Evolutionary conservation across 2,113 vertebrate species (phyloP).

Genomic region (Brienomyrus brachyistius): DNA sequence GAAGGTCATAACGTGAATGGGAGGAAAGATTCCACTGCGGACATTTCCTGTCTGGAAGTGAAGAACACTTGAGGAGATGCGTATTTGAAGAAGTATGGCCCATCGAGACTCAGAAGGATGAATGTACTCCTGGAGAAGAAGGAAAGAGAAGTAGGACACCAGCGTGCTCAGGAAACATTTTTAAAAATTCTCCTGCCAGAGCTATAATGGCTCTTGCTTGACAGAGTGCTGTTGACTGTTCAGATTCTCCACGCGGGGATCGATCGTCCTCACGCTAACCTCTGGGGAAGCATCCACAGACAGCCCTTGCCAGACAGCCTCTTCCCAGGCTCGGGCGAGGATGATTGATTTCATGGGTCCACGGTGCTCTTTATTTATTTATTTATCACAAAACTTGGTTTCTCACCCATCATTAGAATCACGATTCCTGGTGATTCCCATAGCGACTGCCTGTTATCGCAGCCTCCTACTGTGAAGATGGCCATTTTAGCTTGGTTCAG

Average conservation of each 20-base stretch:
- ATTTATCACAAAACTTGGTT: background rate
- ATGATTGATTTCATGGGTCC: slow-evolving; percentile 26
- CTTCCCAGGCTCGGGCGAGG: slow-evolving; percentile 13
- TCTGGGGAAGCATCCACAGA: background rate
- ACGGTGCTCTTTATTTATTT: background rate
- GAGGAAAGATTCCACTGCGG: background rate
- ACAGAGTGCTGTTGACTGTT: slow-evolving; percentile 19
- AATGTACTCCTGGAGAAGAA: background rate
- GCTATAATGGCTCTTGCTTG: slow-evolving; percentile 3
- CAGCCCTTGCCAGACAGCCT: background rate
- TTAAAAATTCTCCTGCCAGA: background rate
- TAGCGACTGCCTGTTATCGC: background rate
- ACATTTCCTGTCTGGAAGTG: background rate
- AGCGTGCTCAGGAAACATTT: background rate
- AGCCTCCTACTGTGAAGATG: background rate
- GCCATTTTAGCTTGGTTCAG: background rate
- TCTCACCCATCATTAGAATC: slow-evolving; percentile 13
- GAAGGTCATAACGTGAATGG: background rate
- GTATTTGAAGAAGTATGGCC: background rate
- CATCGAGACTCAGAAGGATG: background rate
- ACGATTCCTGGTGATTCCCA: background rate
- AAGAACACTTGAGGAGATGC: background rate
- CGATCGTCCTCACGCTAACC: slow-evolving; percentile 6
- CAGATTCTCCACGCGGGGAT: background rate
- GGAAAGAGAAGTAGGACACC: background rate